Evolutionary conservation across 1,140 invertebrate genomes (phyloP).

Genomic region (Meloidogyne floridensis): DNA sequence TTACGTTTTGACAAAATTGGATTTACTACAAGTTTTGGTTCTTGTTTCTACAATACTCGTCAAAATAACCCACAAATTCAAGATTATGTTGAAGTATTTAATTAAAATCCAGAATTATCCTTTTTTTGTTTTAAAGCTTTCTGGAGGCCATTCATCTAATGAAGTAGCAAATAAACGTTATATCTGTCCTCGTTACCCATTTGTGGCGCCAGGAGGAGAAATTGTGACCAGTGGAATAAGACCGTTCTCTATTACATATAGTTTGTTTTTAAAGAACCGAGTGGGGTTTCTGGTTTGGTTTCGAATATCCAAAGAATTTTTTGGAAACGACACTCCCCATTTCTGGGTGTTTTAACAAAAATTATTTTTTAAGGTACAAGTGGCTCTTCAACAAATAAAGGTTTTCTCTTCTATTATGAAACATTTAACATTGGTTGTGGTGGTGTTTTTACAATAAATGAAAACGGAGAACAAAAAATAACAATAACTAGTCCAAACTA

Average conservation of each 20-base stretch:
- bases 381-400: conserved; percentile 51
- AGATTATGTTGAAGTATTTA: conserved; percentile 57
- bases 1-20: conserved; percentile 57
- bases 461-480: conserved; percentile 27
- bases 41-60: conserved; percentile 41
- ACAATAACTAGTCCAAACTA: conserved; percentile 56
- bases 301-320: too few species aligned
- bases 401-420: conserved; percentile 55
- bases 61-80: conserved; percentile 29
- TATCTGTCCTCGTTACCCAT: conserved; percentile 58
- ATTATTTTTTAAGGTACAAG: conserved; percentile 38
- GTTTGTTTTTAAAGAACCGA: neutral
- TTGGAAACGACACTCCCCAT: too few species aligned
- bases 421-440: conserved; percentile 62
- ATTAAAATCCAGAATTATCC: neutral
- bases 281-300: too few species aligned
- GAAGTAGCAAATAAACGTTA: conserved; percentile 58
- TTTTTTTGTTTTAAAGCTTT: conserved; percentile 50
- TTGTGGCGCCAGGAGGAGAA: conserved; percentile 55
- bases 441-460: conserved; percentile 42
- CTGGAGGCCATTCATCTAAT: conserved; percentile 54
- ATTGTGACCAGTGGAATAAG: conserved; percentile 46
- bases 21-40: conserved; percentile 31
- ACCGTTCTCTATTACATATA: conserved; percentile 55
- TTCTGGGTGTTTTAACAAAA: too few species aligned